Evolutionary conservation across 2,888 invertebrate genomes (phyloP).

Genomic region (Parnassius smintheus): DNA sequence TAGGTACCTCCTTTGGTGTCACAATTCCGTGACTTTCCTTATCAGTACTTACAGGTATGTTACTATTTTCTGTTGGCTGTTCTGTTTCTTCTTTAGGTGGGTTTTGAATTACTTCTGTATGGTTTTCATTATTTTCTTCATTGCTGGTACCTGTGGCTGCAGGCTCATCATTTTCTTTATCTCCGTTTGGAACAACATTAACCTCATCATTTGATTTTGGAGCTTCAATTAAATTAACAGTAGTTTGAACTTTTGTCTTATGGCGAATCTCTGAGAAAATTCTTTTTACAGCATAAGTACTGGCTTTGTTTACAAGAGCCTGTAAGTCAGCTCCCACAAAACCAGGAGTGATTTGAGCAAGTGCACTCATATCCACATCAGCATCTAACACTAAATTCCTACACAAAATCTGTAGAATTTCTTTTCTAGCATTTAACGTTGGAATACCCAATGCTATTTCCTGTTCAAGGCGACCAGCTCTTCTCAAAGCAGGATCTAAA

Average conservation of each 20-base stretch:
- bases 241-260: conserved; percentile 30
- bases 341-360: conserved; percentile 95
- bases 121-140: conserved; percentile 37
- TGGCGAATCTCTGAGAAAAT: conserved; percentile 63
- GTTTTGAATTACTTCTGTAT: conserved; percentile 29
- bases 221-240: conserved; percentile 36
- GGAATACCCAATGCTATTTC: conserved; percentile 98
- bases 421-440: conserved; percentile 88
- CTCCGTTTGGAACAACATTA: conserved; percentile 63
- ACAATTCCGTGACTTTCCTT: conserved; percentile 19
- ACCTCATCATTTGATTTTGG: conserved; percentile 43
- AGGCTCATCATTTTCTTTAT: conserved; percentile 47
- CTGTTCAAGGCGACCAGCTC: conserved; percentile 96
- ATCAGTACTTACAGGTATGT: conserved; percentile 34
- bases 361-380: conserved; percentile 85
- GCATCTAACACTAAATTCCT: conserved; percentile 84
- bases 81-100: conserved; percentile 35
- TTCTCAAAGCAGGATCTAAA: conserved; percentile 94
- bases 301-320: conserved; percentile 92
- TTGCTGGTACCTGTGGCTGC: conserved; percentile 26
- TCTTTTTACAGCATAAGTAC: conserved; percentile 90
- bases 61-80: conserved; percentile 31
- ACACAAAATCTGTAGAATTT: conserved; percentile 88
- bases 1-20: conserved; percentile 32
- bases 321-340: conserved; percentile 97